phyloP scores from a whole-genome alignment of 2,113 vertebrate species.

The Hiodon alosoides region DNA sequence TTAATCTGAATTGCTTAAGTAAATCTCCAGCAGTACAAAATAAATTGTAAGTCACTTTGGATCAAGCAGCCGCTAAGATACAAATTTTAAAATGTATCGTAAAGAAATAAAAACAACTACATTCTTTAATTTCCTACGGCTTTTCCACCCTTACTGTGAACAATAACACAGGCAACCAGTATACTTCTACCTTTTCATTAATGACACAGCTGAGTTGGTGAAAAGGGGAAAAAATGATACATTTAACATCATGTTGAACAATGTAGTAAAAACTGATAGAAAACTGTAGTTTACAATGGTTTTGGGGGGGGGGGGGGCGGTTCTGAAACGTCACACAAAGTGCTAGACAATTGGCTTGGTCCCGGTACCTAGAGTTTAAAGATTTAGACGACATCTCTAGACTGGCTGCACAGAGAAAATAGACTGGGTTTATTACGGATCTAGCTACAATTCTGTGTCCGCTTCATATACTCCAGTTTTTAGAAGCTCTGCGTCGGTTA shows the following conservation, averaged over 20 bases:
- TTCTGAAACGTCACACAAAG: background rate
- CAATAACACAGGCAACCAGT: too few species aligned
- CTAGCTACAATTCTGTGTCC: slow-evolving; percentile 28
- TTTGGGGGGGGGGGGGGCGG: too few species aligned
- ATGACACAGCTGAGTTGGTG: too few species aligned
- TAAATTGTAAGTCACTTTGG: too few species aligned
- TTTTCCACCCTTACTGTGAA: too few species aligned
- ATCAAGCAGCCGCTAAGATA: too few species aligned
- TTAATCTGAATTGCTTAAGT: too few species aligned
- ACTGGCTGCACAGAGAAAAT: slow-evolving; percentile 29
- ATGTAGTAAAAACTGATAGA: background rate
- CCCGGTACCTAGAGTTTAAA: background rate
- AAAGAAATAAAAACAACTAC: too few species aligned
- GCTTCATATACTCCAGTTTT: slow-evolving; percentile 26
- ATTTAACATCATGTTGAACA: background rate
- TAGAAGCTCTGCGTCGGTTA: slow-evolving; percentile 1
- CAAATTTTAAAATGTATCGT: too few species aligned
- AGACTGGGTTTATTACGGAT: slow-evolving; percentile 37
- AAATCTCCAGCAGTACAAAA: too few species aligned
- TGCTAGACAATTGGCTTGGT: background rate
- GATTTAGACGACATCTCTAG: background rate
- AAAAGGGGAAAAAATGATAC: background rate
- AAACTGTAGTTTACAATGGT: background rate
- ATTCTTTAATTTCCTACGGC: too few species aligned
- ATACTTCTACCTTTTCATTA: too few species aligned